These are phyloP conservation scores for Melipona bicolor DNA, from an alignment of 2,888 invertebrate genomes.

Conservation along the genomic window DNA sequence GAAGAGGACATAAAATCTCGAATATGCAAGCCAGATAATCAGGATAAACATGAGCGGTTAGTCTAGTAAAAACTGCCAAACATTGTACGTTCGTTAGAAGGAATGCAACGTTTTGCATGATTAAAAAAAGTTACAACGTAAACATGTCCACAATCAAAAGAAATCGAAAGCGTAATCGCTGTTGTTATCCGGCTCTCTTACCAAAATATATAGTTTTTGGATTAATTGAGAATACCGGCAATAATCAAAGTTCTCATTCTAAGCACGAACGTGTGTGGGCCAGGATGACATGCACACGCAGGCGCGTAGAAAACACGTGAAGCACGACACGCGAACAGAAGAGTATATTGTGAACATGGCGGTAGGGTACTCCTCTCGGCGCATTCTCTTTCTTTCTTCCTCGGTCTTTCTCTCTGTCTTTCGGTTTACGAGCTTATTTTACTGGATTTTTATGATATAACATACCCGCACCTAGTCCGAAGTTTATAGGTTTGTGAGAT, in stretches of 20 bases:
- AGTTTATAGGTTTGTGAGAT: slow-evolving; percentile 84
- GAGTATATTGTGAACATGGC: slow-evolving; percentile 41
- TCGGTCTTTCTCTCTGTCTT: slow-evolving; percentile 51
- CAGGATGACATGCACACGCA: slow-evolving; percentile 13
- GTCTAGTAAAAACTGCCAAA: slow-evolving; percentile 5
- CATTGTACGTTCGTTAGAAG: slow-evolving; percentile 27
- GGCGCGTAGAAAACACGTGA: slow-evolving; percentile 39
- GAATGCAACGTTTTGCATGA: neutral
- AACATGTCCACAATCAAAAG: neutral
- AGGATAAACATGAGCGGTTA: slow-evolving; percentile 37
- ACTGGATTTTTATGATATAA: slow-evolving; percentile 84
- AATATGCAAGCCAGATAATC: slow-evolving; percentile 51
- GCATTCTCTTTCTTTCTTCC: slow-evolving; percentile 22
- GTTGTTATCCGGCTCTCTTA: neutral
- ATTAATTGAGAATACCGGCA: slow-evolving; percentile 17
- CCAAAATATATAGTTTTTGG: neutral
- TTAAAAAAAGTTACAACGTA: too few species aligned
- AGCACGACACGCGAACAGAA: slow-evolving; percentile 35
- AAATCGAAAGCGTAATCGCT: neutral
- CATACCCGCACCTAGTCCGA: slow-evolving; percentile 78
- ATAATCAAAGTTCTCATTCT: neutral
- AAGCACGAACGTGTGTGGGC: neutral
- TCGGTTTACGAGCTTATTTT: slow-evolving; percentile 83
- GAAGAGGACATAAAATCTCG: slow-evolving; percentile 40
- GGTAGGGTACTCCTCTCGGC: neutral